These are phyloP conservation scores for Lota lota DNA, from an alignment of 2,113 vertebrate species.

Conservation along the genomic window DNA sequence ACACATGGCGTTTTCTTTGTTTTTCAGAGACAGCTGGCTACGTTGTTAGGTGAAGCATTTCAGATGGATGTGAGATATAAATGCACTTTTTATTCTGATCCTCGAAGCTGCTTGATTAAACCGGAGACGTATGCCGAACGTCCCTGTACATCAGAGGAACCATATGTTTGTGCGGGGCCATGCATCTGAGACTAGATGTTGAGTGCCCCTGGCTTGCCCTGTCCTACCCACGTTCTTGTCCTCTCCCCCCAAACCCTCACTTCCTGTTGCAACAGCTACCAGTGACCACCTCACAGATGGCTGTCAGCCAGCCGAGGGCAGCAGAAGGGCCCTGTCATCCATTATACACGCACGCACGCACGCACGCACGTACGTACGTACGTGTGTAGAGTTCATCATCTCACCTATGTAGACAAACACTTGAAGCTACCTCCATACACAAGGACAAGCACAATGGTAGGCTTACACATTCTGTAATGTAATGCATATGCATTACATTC, in stretches of 20 bases:
- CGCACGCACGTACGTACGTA: slow-evolving; percentile 6
- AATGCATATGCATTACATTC: slow-evolving; percentile 1
- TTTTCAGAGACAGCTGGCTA: slow-evolving; percentile 38
- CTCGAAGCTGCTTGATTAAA: slow-evolving; percentile 30
- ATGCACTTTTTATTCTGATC: slow-evolving; percentile 29
- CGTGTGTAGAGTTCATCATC: too few relatives aligned
- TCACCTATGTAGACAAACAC: too few relatives aligned
- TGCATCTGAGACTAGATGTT: slow-evolving; percentile 61
- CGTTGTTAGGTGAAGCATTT: slow-evolving; percentile 30
- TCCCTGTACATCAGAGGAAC: slow-evolving; percentile 57
- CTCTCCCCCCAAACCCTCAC: slow-evolving; percentile 44
- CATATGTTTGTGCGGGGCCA: slow-evolving; percentile 63
- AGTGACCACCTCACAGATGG: slow-evolving; percentile 66
- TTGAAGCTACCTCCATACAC: too few relatives aligned
- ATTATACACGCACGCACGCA: slow-evolving; percentile 11
- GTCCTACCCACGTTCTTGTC: slow-evolving; percentile 53
- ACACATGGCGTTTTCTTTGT: too few relatives aligned
- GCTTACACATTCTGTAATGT: too few relatives aligned
- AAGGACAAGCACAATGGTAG: too few relatives aligned
- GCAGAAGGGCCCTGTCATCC: slow-evolving; percentile 60
- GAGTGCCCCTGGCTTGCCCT: slow-evolving; percentile 52
- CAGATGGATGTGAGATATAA: slow-evolving; percentile 27
- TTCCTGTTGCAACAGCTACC: slow-evolving; percentile 51
- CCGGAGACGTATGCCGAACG: slow-evolving; percentile 53
- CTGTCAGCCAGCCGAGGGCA: slow-evolving; percentile 59